Conservation (phyloP, 64 coral and sea anemone species). For the Actinia tenebrosa region DNA sequence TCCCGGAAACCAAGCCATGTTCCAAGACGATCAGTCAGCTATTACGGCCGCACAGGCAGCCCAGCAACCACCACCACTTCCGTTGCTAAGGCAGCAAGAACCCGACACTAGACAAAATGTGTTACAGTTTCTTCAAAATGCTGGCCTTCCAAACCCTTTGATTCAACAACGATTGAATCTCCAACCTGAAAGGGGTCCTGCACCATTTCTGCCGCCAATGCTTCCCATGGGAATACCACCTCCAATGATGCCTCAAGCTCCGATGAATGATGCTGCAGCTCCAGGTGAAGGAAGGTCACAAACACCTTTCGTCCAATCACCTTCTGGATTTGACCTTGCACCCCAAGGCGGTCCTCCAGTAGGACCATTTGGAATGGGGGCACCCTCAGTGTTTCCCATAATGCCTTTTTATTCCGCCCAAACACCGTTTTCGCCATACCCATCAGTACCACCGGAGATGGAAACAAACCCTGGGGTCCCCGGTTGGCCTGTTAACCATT, state of each 20-base stretch:
- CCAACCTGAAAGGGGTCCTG: neutral
- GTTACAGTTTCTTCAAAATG: neutral
- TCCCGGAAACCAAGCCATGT: neutral
- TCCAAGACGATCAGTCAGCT: constrained; percentile 1
- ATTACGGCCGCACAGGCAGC: neutral
- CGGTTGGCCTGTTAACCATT: constrained; percentile 7
- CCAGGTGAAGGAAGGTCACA: neutral
- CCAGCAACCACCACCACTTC: neutral
- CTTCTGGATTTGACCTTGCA: neutral
- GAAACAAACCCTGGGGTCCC: neutral
- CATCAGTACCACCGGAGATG: neutral
- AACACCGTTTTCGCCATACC: neutral
- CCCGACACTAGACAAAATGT: neutral
- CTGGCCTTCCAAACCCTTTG: neutral
- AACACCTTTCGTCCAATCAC: neutral
- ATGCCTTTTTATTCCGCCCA: neutral
- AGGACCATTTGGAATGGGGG: neutral
- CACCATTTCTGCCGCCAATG: neutral
- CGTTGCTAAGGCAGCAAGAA: neutral
- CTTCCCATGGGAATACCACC: neutral
- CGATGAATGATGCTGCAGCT: neutral
- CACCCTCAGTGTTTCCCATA: neutral
- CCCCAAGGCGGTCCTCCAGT: neutral
- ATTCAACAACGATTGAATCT: neutral
- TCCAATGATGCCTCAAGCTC: neutral